Conservation (phyloP, 2,113 vertebrate genomes). For the Parotia lawesii region DNA sequence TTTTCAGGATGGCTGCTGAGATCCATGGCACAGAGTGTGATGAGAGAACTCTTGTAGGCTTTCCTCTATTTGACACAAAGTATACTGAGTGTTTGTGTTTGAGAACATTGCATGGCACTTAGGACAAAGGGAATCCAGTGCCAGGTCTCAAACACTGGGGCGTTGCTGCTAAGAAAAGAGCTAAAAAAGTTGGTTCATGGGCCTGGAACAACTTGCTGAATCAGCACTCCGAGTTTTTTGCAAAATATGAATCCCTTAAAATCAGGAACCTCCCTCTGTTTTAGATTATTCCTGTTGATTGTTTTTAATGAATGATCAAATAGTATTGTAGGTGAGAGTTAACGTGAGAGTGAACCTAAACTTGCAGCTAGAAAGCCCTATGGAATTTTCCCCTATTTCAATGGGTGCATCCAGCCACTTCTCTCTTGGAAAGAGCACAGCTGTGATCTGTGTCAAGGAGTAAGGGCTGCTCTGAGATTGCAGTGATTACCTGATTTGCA, state of each 20-base stretch:
- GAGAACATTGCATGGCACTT: neutral
- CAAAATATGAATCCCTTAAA: neutral
- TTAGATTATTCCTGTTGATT: slow-evolving; percentile 29
- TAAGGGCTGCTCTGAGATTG: neutral
- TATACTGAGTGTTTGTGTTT: neutral
- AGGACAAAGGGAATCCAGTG: neutral
- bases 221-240: neutral
- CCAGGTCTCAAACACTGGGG: neutral
- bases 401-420: neutral
- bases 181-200: neutral
- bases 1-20: neutral
- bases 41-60: neutral
- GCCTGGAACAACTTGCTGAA: slow-evolving; percentile 28
- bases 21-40: neutral
- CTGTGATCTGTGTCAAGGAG: neutral
- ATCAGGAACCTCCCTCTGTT: neutral
- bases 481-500: slow-evolving; percentile 50
- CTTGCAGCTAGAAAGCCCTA: neutral
- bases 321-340: neutral
- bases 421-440: neutral
- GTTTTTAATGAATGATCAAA: slow-evolving; percentile 38
- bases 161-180: neutral
- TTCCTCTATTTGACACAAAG: neutral
- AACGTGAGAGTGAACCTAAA: slow-evolving; percentile 21
- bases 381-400: neutral